Percentiles rank a stretch among this genome's conserved stretches.
Evolutionary conservation across 2,888 invertebrate genomes (phyloP).

Genomic region (Unio delphinus): DNA sequence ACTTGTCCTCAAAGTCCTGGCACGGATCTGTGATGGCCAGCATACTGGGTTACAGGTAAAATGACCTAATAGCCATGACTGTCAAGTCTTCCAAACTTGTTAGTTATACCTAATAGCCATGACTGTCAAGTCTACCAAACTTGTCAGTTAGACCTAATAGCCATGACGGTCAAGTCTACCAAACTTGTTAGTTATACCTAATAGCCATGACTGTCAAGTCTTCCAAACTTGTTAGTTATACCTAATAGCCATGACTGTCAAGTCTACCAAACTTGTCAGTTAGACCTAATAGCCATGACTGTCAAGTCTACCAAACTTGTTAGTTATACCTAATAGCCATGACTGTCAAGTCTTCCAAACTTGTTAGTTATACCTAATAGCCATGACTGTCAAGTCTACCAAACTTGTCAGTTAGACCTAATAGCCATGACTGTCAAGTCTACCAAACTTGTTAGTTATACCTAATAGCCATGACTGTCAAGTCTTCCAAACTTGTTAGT

Average conservation of each 20-base stretch:
- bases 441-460: too few species aligned
- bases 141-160: background rate
- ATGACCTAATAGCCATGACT: background rate
- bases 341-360: background rate
- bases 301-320: too few species aligned
- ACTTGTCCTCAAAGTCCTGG: constrained; percentile 68
- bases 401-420: too few species aligned
- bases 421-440: background rate
- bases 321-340: background rate
- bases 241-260: background rate
- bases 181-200: background rate
- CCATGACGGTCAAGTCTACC: background rate
- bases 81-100: too few species aligned
- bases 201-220: background rate
- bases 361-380: background rate
- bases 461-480: background rate
- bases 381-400: background rate
- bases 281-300: background rate
- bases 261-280: too few species aligned
- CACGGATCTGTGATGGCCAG: constrained; percentile 70
- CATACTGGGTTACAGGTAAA: constrained; percentile 67
- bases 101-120: background rate
- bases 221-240: too few species aligned
- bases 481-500: too few species aligned
- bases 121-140: background rate